Evolutionary conservation across 2,113 vertebrate species (phyloP).

Genomic region (Hippocampus guttulatus): DNA sequence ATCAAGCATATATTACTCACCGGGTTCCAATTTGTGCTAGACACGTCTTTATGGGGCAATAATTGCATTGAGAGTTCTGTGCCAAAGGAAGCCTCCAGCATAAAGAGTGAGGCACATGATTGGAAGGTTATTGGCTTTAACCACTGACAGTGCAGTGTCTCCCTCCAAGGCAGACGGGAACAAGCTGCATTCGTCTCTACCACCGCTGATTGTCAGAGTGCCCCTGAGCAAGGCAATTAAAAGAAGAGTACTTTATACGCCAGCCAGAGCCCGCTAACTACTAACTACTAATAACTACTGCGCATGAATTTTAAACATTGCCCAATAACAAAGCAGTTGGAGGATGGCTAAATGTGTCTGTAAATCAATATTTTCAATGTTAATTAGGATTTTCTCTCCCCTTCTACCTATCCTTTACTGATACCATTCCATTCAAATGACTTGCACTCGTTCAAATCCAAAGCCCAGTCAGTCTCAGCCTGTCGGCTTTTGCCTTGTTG

Average conservation of each 20-base stretch:
- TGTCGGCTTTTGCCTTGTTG: conserved; percentile 59
- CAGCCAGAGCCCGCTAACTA: neutral
- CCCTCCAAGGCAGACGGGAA: conserved; percentile 22
- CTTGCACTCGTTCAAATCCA: neutral
- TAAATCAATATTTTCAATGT: neutral
- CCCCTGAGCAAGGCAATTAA: conserved; percentile 59
- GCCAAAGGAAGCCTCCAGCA: conserved; percentile 35
- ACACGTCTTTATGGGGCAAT: conserved; percentile 49
- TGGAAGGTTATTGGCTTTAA: conserved; percentile 59
- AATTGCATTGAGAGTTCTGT: conserved; percentile 42
- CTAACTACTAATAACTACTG: neutral
- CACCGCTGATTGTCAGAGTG: conserved; percentile 36
- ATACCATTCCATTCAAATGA: conserved; percentile 17
- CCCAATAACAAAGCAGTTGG: neutral
- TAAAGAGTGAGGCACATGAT: conserved; percentile 40
- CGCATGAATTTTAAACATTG: neutral
- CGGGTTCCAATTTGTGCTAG: conserved; percentile 28
- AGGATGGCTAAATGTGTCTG: neutral
- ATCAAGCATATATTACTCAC: conserved; percentile 36
- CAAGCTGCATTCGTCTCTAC: conserved; percentile 7
- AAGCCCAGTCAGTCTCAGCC: conserved; percentile 3
- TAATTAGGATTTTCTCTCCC: neutral
- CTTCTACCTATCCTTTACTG: neutral
- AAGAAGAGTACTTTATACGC: conserved; percentile 17
- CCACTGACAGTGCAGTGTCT: conserved; percentile 36